Evolutionary conservation across 2,888 invertebrate genomes (phyloP).

Genomic region (Pedicia rivosa): DNA sequence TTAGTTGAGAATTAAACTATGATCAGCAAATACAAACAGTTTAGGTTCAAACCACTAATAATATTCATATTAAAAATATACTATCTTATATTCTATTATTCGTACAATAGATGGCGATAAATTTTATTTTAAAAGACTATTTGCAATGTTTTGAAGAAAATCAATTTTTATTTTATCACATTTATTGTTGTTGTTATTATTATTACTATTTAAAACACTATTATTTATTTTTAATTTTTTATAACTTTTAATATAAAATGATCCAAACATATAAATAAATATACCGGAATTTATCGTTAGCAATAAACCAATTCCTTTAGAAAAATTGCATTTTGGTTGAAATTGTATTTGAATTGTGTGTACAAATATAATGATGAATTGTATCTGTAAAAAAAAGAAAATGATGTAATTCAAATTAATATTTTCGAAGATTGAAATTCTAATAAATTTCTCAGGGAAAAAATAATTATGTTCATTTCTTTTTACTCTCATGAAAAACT

Average conservation of each 20-base stretch:
- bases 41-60: no score
- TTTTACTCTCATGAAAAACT: no score
- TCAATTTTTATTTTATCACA: constrained; percentile 1
- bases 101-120: no score
- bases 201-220: constrained; percentile 4
- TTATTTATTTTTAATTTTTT: constrained; percentile 23
- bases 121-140: no score
- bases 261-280: constrained; percentile 62
- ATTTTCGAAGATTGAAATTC: no score
- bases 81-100: no score
- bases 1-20: no score
- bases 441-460: no score
- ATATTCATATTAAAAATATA: no score
- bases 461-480: no score
- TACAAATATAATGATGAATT: constrained; percentile 58
- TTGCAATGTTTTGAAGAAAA: constrained; percentile 1
- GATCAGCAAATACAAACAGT: no score
- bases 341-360: constrained; percentile 51
- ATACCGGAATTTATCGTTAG: constrained; percentile 48
- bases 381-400: constrained; percentile 36
- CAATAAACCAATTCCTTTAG: constrained; percentile 49
- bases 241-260: constrained; percentile 57
- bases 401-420: no score
- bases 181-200: background rate
- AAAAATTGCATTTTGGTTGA: constrained; percentile 50